Percentiles rank a stretch among this genome's conserved stretches.
Evolutionary conservation across 2,888 invertebrate species (phyloP).

Genomic region (Tortricodes alternella): DNA sequence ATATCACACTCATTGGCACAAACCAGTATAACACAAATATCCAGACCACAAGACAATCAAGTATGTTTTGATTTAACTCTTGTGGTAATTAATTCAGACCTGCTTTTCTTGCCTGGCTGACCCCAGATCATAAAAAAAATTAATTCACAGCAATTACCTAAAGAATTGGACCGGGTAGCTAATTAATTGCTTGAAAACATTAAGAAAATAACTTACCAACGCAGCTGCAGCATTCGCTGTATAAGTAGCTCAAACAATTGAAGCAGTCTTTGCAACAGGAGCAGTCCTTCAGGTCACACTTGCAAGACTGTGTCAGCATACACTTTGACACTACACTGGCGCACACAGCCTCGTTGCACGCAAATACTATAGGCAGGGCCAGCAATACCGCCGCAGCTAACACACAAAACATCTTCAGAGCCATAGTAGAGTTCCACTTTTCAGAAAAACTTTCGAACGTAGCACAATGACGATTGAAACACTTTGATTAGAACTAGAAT

Average conservation of each 20-base stretch:
- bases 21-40: no score
- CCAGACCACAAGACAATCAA: no score
- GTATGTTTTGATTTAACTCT: no score
- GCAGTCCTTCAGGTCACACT: constrained; percentile 95
- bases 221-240: constrained; percentile 97
- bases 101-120: no score
- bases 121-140: no score
- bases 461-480: background rate
- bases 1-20: no score
- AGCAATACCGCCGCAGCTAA: constrained; percentile 53
- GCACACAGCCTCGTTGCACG: constrained; percentile 97
- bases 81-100: no score
- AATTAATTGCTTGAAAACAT: no score
- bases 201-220: constrained; percentile 88
- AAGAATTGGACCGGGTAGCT: no score
- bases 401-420: constrained; percentile 59
- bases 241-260: constrained; percentile 93
- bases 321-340: constrained; percentile 98
- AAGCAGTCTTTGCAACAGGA: constrained; percentile 98
- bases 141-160: no score
- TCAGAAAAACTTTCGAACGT: constrained; percentile 38
- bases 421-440: constrained; percentile 56
- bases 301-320: constrained; percentile 97
- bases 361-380: constrained; percentile 67
- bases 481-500: background rate